Evolutionary conservation across 2,888 invertebrate species (phyloP), one percentile per base, ranked within the genome.

Genomic region (Anoncus sp.): DNA sequence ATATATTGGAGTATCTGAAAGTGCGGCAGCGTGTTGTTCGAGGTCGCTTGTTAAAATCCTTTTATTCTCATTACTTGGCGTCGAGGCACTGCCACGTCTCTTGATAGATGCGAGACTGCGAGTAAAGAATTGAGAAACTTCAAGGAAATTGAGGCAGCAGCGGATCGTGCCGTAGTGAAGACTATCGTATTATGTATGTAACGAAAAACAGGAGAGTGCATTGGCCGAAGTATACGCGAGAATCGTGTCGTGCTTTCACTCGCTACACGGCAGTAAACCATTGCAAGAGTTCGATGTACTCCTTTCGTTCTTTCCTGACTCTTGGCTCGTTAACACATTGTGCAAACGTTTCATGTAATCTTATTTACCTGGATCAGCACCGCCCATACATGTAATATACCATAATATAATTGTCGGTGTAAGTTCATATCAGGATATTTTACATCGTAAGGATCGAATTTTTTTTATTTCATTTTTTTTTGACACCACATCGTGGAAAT

Each of bases 191-290:
- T n/a, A 31, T 51, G 27, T 51, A 38, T 7, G 22, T 24, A 53
- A 57, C 49, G 65, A 57, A 51, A 27, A 67, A n/a, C 35, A 45
- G 49, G 27, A 10, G 57, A 51, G 69, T 73, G 63, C 73, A 57
- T 73, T 69, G 57, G 43, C 55, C 67, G 47, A 69, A 63, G 57
- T 67, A 55, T 55, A 55, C 53, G 5, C 22, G 40, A 57, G 62
- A 67, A 45, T 67, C 53, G 49, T 35, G 72, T 35, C 49, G 66
- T 53, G 62, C 77, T 72, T 73, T 77, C 77, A 63, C 77, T 77
- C 57, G 63, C 22, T 47, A 20, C 16, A 49, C 47, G 38, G 16
- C 63, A 53, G 55, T 62, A 53, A 67, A 49, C 73, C 62, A 51
- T 49, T 2, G 62, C 57, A 5, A 35, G 49, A 59, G 77, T 66